Evolutionary conservation across 2,888 invertebrate species (phyloP).

Genomic region (Steinernema scapterisci): DNA sequence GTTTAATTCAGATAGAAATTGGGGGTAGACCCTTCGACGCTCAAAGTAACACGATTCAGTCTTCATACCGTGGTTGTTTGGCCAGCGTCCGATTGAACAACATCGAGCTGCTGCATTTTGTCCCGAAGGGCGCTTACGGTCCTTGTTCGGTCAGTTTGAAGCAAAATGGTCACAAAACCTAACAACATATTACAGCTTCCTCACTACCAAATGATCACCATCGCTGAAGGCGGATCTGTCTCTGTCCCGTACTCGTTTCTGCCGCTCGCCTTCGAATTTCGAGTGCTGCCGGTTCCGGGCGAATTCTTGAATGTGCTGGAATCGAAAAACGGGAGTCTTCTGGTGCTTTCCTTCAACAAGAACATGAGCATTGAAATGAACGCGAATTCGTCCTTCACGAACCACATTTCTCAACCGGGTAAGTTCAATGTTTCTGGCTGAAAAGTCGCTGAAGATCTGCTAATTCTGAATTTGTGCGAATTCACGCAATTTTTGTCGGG

Average conservation of each 20-base stretch:
- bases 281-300: slow-evolving; percentile 47
- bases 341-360: slow-evolving; percentile 51
- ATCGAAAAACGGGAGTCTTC: slow-evolving; percentile 54
- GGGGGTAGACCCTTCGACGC: slow-evolving; percentile 63
- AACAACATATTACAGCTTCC: slow-evolving; percentile 8
- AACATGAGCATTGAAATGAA: slow-evolving; percentile 44
- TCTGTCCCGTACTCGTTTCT: slow-evolving; percentile 63
- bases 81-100: slow-evolving; percentile 57
- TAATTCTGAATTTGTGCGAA: too few relatives aligned
- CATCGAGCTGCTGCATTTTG: slow-evolving; percentile 55
- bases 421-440: neutral
- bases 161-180: neutral
- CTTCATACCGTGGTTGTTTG: slow-evolving; percentile 56
- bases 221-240: slow-evolving; percentile 48
- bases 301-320: slow-evolving; percentile 53
- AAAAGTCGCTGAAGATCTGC: too few relatives aligned
- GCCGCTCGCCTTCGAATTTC: slow-evolving; percentile 64
- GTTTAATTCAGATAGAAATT: slow-evolving; percentile 55
- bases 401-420: slow-evolving; percentile 58
- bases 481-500: too few relatives aligned
- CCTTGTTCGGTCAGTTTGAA: neutral
- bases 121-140: slow-evolving; percentile 47
- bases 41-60: slow-evolving; percentile 54
- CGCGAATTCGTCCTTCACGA: slow-evolving; percentile 56
- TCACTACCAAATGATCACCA: slow-evolving; percentile 54